Conservation (phyloP, 2,888 invertebrate genomes). For the Lottia scabra region DNA sequence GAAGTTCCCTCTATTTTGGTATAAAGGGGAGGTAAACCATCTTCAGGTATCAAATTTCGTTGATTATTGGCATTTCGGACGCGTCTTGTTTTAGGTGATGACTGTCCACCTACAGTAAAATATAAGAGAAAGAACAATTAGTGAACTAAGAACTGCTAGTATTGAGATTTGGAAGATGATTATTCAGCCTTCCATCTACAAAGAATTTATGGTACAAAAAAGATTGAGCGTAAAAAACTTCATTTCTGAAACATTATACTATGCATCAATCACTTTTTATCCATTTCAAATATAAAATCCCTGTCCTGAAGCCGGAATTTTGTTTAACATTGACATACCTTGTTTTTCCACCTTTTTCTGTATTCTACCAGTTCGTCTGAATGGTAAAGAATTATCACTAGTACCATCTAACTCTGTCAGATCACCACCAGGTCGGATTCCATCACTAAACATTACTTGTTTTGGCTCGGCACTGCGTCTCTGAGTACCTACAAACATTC, state of each 20-base stretch:
- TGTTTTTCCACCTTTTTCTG: slow-evolving; percentile 51
- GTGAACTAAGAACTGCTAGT: not conserved
- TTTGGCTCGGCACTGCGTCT: slow-evolving; percentile 72
- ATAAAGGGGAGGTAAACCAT: slow-evolving; percentile 65
- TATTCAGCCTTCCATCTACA: too few species aligned
- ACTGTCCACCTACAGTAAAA: slow-evolving; percentile 41
- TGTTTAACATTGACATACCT: not conserved
- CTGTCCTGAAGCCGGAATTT: too few species aligned
- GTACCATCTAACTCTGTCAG: slow-evolving; percentile 80
- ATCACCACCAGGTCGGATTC: slow-evolving; percentile 88
- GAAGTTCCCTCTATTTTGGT: slow-evolving; percentile 31
- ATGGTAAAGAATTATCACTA: slow-evolving; percentile 50
- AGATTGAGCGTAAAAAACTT: too few species aligned
- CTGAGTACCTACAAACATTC: slow-evolving; percentile 31
- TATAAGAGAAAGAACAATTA: not conserved
- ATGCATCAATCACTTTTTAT: too few species aligned
- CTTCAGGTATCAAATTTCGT: slow-evolving; percentile 60
- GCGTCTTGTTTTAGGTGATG: slow-evolving; percentile 40
- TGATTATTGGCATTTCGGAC: slow-evolving; percentile 39
- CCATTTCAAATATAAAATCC: too few species aligned
- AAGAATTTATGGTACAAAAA: too few species aligned
- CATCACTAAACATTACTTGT: slow-evolving; percentile 90
- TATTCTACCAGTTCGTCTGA: slow-evolving; percentile 43
- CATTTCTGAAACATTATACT: too few species aligned
- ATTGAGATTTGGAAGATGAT: too few species aligned